phyloP scores from a whole-genome alignment of 2,113 vertebrate species.

The Nerophis ophidion region DNA sequence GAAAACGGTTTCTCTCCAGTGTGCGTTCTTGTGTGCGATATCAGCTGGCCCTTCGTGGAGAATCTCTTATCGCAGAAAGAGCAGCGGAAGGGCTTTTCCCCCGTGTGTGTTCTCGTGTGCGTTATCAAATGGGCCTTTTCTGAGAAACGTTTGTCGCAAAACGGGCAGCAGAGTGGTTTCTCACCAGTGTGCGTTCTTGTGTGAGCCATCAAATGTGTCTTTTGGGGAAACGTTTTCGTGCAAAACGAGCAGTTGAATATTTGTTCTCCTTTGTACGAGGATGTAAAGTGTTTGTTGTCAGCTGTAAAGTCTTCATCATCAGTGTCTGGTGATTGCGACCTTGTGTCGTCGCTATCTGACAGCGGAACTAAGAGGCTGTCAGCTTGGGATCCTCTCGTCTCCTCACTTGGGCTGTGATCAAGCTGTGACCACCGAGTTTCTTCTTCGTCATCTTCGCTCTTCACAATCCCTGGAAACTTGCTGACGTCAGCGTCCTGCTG shows the following conservation, averaged over 20 bases:
- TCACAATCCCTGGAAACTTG: not conserved
- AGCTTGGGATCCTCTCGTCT: not conserved
- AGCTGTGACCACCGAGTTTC: not conserved
- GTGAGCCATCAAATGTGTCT: not conserved
- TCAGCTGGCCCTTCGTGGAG: not conserved
- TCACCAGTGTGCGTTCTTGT: not conserved
- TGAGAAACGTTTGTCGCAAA: not conserved
- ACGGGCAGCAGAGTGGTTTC: not conserved
- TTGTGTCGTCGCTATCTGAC: not conserved
- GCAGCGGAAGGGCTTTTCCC: not conserved
- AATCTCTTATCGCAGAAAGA: not conserved
- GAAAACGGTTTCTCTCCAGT: not conserved
- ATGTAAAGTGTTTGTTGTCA: no score
- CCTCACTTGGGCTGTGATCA: no score
- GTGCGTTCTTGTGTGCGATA: not conserved
- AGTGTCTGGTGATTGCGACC: not conserved
- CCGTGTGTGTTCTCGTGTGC: not conserved
- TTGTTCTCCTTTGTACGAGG: not conserved
- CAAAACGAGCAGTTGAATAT: not conserved
- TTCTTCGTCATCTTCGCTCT: not conserved
- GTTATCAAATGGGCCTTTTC: not conserved
- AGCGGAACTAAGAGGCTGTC: not conserved
- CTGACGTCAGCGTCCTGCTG: not conserved
- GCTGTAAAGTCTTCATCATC: not conserved
- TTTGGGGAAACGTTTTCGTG: not conserved